phyloP scores from a whole-genome alignment of 2,113 vertebrate genomes.

The Polypterus senegalus region DNA sequence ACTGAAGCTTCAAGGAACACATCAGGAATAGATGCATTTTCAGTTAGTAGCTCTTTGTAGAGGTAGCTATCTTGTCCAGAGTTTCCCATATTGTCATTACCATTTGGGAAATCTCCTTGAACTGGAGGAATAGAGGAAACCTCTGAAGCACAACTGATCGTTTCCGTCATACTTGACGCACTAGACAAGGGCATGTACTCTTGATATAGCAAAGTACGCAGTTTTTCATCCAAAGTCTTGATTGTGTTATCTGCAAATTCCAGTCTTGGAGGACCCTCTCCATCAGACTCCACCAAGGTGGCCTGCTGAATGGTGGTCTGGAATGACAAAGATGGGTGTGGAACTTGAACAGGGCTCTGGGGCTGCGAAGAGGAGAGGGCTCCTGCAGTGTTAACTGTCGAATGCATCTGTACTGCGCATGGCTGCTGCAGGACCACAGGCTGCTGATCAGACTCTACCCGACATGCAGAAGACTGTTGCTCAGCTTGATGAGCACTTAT shows the following conservation, averaged over 20 bases:
- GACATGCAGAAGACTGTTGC: slow-evolving; percentile 26
- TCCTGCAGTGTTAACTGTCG: slow-evolving; percentile 26
- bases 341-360: slow-evolving; percentile 50
- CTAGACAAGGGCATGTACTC: slow-evolving; percentile 80
- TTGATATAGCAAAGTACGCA: slow-evolving; percentile 88
- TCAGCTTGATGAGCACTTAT: slow-evolving; percentile 31
- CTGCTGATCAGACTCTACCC: slow-evolving; percentile 31
- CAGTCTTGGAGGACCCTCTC: slow-evolving; percentile 72
- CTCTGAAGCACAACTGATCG: slow-evolving; percentile 41
- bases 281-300: slow-evolving; percentile 62
- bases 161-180: slow-evolving; percentile 61
- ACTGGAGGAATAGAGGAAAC: slow-evolving; percentile 47
- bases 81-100: no score
- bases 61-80: no score
- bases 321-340: neutral
- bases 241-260: slow-evolving; percentile 90
- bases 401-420: slow-evolving; percentile 29
- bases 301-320: slow-evolving; percentile 35
- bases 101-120: no score
- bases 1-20: no score
- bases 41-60: no score
- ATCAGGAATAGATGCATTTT: no score
- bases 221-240: slow-evolving; percentile 88
- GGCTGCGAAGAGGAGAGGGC: slow-evolving; percentile 50
- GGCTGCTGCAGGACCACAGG: slow-evolving; percentile 54